Conservation (phyloP, 1,140 invertebrate species). For the Drosophila sturtevanti region DNA sequence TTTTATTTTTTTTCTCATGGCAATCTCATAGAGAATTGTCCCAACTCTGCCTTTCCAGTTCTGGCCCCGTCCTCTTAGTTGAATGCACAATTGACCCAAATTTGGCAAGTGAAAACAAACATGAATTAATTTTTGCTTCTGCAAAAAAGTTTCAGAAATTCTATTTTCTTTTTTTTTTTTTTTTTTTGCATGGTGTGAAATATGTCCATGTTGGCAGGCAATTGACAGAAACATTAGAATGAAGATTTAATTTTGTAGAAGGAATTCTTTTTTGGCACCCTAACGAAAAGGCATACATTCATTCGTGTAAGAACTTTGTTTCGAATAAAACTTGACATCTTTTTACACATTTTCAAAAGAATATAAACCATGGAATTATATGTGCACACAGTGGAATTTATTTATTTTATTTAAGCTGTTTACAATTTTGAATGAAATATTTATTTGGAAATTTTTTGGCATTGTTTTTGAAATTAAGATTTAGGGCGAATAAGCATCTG, state of each 20-base stretch:
- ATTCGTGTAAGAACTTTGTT: too few species aligned
- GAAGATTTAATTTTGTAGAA: slow-evolving; percentile 5
- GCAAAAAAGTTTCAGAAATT: slow-evolving; percentile 3
- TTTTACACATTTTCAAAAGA: too few species aligned
- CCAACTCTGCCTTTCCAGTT: background rate
- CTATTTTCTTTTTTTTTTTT: background rate
- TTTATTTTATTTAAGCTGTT: too few species aligned
- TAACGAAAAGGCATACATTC: background rate
- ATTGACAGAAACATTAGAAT: slow-evolving; percentile 15
- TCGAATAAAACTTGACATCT: too few species aligned
- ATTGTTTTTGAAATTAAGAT: too few species aligned
- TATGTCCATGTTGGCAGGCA: slow-evolving; percentile 7
- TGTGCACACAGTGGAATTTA: too few species aligned
- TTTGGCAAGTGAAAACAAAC: slow-evolving; percentile 17
- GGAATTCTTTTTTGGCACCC: background rate
- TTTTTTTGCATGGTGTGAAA: slow-evolving; percentile 6
- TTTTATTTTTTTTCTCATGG: slow-evolving; percentile 36
- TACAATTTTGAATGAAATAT: too few species aligned
- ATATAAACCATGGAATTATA: too few species aligned
- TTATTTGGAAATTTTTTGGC: too few species aligned
- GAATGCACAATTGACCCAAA: slow-evolving; percentile 16
- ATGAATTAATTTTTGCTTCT: slow-evolving; percentile 18
- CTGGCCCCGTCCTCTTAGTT: background rate
- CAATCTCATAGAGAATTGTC: slow-evolving; percentile 49
- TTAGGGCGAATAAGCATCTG: background rate